Base-by-base conservation (phyloP, 53 echinoderm and acorn worm genomes). In the Holothuria leucospilota region DNA sequence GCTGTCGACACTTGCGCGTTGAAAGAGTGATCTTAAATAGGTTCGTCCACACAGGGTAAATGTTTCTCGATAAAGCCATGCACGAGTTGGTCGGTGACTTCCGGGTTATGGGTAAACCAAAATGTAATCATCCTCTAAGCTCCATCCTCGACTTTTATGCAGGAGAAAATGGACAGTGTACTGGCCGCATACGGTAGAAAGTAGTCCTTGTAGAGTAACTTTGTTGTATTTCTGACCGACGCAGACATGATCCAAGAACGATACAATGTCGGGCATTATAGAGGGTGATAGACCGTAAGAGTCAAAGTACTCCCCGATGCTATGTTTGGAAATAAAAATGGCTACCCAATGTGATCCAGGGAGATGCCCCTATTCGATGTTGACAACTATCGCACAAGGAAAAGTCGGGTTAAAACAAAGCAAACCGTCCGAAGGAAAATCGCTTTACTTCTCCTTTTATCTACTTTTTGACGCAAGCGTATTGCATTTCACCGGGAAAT, bases 311-410 rank as follows among this genome's bases (percentile, higher is more conserved):
- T 29, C 30, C 5, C 39, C 71, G 5, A 16, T 29, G 5, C 39
- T 2, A 12, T 38, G 39, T 20, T 70, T 29, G 20, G 41, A 30
- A 13, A 70, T 70, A 13, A 70, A 70, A 10, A 70, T 29, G 13
- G 41, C 71, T 10, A 70, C 71, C 71, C 71, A 70, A 68, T 68
- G 69, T 16, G 69, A 21, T 68, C 69, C 69, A 26, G 69, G 26
- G 34, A 34, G 34, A 34, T 34, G 34, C 34, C 34, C 34, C 34
- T 34, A 3, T 34, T 34, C 34, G 1, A 3, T 34, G 34, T 34
- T 34, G 34, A 34, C 34, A 34, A 3, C 34, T 34, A 34, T 34
- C 34, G 34, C 1, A 34, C 34, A 34, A 34, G 34, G 34, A 34
- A 34, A 34, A n/a, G n/a, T n/a, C n/a, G n/a, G n/a, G n/a, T n/a